Evolutionary conservation across 2,888 invertebrate species (phyloP).

Genomic region (Psococerastis gibbosa): DNA sequence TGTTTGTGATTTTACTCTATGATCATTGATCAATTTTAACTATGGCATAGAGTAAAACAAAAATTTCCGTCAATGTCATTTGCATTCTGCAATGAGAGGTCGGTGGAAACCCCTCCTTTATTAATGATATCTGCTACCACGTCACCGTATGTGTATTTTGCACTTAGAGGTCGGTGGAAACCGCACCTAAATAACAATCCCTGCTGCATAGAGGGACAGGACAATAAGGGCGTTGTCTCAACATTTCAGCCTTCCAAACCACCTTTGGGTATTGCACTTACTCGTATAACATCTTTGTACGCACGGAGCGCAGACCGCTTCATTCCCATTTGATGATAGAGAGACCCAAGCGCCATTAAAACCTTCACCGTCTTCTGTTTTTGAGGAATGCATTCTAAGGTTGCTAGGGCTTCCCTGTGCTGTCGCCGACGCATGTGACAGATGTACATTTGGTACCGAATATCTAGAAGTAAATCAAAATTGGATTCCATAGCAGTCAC

Average conservation of each 20-base stretch:
- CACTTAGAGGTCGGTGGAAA: too few relatives aligned
- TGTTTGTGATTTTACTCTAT: too few relatives aligned
- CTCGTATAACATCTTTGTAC: slow-evolving; percentile 59
- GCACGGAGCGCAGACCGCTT: slow-evolving; percentile 51
- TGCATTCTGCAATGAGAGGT: too few relatives aligned
- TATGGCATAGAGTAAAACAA: too few relatives aligned
- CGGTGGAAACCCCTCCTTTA: too few relatives aligned
- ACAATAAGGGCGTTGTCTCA: too few relatives aligned
- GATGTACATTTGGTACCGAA: slow-evolving; percentile 50
- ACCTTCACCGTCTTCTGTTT: slow-evolving; percentile 51
- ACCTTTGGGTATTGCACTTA: slow-evolving; percentile 21
- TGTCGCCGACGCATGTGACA: slow-evolving; percentile 48
- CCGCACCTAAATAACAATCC: too few relatives aligned
- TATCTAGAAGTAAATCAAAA: slow-evolving; percentile 31
- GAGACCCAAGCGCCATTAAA: slow-evolving; percentile 55
- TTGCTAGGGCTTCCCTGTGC: slow-evolving; percentile 34
- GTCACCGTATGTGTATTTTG: too few relatives aligned
- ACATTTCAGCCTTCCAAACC: neutral
- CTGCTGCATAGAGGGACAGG: too few relatives aligned
- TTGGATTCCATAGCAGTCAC: neutral
- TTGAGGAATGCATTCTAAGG: slow-evolving; percentile 34
- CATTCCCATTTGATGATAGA: slow-evolving; percentile 48
- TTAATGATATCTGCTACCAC: too few relatives aligned
- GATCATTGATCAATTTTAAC: too few relatives aligned
- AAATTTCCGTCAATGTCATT: too few relatives aligned